Evolutionary conservation across 2,888 invertebrate genomes (phyloP).

Genomic region (Heterodera filipjevi): DNA sequence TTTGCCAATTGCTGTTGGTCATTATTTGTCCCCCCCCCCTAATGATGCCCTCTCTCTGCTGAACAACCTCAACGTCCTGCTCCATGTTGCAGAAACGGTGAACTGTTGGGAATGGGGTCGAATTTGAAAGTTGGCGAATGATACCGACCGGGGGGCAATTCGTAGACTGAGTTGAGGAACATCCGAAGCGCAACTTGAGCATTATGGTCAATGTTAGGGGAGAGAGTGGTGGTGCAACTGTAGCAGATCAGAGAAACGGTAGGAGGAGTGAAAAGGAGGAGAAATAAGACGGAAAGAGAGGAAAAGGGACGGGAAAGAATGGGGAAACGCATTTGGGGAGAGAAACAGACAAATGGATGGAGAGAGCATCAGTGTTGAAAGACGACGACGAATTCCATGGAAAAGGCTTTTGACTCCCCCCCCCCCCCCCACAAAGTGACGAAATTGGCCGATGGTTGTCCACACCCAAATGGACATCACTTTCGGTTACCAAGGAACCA

Average conservation of each 20-base stretch:
- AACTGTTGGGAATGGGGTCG: conserved; percentile 16
- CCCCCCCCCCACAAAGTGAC: too few species aligned
- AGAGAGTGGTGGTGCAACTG: conserved; percentile 39
- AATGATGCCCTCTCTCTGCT: too few species aligned
- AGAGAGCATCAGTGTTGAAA: background rate
- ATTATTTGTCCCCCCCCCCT: background rate
- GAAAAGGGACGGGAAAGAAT: background rate
- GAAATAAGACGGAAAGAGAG: background rate
- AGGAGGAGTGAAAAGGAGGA: background rate
- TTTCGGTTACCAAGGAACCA: conserved; percentile 1
- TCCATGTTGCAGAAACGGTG: conserved; percentile 43
- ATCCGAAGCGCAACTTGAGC: conserved; percentile 43
- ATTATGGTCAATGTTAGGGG: conserved; percentile 33
- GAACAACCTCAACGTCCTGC: conserved; percentile 35
- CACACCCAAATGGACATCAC: background rate
- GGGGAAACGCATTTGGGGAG: background rate
- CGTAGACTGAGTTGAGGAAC: conserved; percentile 42
- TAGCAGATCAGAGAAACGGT: conserved; percentile 39
- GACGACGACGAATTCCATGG: too few species aligned
- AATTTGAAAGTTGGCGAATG: background rate
- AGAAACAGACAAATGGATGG: background rate
- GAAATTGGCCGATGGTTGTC: background rate
- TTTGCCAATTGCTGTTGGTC: background rate
- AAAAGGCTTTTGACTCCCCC: too few species aligned
- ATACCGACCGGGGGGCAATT: conserved; percentile 37